A percentile compares a stretch with the other conserved stretches of the same genome.
phyloP scores from a whole-genome alignment of 1,140 invertebrate genomes.

The Zaprionus davidi region DNA sequence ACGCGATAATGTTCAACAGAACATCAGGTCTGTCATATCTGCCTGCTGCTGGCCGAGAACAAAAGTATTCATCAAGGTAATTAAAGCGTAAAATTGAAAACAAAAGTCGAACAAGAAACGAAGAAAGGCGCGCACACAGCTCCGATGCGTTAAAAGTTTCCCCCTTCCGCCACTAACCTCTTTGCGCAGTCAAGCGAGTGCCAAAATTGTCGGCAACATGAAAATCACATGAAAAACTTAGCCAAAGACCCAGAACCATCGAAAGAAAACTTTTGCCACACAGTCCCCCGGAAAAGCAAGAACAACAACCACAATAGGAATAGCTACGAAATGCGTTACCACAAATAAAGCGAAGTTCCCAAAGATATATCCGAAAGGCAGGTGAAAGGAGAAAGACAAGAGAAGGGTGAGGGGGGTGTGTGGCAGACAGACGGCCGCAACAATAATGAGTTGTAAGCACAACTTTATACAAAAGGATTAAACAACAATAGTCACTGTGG shows the following conservation, averaged over 20 bases:
- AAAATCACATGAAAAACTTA: conserved; percentile 64
- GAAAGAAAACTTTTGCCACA: conserved; percentile 57
- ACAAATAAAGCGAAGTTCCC: conserved; percentile 29
- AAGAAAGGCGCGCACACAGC: background rate
- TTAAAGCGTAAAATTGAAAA: conserved; percentile 79
- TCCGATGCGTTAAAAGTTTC: conserved; percentile 48
- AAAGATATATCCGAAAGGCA: background rate
- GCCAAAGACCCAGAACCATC: conserved; percentile 18
- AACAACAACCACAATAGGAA: conserved; percentile 40
- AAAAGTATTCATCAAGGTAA: conserved; percentile 67
- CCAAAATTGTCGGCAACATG: conserved; percentile 33
- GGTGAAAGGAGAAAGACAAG: conserved; percentile 1
- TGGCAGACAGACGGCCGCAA: conserved; percentile 38
- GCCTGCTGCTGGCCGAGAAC: background rate
- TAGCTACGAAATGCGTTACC: conserved; percentile 48
- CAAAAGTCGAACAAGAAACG: conserved; percentile 51
- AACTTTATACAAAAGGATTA: conserved; percentile 79
- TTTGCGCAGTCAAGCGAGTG: conserved; percentile 44
- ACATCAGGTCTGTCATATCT: background rate
- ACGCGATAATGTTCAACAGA: conserved; percentile 25
- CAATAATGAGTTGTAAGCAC: conserved; percentile 79
- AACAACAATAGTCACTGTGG: conserved; percentile 67
- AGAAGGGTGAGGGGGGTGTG: background rate
- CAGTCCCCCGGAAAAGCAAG: conserved; percentile 24
- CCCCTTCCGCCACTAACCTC: background rate